These are phyloP conservation scores for Rhinogobius similis DNA, from an alignment of 2,113 vertebrate species.

Conservation along the genomic window DNA sequence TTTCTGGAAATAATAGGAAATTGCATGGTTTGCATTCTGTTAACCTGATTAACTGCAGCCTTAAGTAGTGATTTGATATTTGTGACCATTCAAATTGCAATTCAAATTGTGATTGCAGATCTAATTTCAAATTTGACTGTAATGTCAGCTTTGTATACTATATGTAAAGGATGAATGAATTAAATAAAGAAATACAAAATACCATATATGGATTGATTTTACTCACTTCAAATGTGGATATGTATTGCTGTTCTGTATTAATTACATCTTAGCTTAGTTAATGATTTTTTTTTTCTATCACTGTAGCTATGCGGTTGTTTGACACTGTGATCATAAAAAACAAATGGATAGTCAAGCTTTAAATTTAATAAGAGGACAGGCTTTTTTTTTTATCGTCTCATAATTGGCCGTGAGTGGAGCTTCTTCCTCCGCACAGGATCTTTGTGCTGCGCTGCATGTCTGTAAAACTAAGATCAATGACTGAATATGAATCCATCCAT, in stretches of 20 bases:
- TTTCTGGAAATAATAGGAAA: no score
- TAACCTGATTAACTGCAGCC: no score
- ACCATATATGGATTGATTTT: neutral
- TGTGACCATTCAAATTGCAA: neutral
- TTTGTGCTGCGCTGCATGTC: neutral
- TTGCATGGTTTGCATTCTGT: no score
- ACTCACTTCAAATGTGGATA: neutral
- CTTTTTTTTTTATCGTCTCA: no score
- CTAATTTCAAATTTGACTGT: neutral
- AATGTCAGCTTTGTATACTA: no score
- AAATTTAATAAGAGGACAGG: neutral
- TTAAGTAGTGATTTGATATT: neutral
- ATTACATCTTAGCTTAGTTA: neutral
- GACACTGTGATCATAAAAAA: neutral
- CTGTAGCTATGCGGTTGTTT: neutral
- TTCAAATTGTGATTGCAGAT: neutral
- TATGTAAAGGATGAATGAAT: no score
- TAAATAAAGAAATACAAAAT: no score
- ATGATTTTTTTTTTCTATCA: neutral
- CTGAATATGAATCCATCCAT: slow-evolving; percentile 12
- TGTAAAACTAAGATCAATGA: slow-evolving; percentile 5
- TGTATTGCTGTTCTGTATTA: neutral
- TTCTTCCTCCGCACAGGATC: neutral
- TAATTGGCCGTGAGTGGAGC: slow-evolving; percentile 2
- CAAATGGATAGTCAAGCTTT: neutral